phyloP scores from a whole-genome alignment of 2,797 vertebrate species.

The Microhierax caerulescens region DNA sequence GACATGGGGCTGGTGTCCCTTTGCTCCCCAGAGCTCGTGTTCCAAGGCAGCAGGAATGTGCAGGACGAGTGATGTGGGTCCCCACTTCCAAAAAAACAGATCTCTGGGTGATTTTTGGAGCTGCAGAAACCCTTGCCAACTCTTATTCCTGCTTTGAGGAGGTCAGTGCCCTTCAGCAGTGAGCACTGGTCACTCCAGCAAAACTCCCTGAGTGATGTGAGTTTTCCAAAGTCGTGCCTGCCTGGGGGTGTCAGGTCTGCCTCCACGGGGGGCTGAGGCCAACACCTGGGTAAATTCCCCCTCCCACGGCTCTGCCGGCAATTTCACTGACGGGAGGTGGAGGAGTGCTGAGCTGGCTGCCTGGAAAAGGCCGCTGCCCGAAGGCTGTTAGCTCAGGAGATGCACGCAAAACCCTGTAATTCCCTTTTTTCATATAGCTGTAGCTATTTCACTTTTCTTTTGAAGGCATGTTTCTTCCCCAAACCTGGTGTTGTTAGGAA shows the following conservation, averaged over 20 bases:
- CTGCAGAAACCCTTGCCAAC: not conserved
- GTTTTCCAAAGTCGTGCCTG: not conserved
- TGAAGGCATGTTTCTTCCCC: not conserved
- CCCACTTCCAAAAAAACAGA: not conserved
- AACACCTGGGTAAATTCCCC: constrained; percentile 7
- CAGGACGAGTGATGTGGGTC: not conserved
- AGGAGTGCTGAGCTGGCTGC: not conserved
- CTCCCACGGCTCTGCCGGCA: not conserved
- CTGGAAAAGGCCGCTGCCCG: not conserved
- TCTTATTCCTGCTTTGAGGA: not conserved
- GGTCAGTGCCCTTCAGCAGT: not conserved
- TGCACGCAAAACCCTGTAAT: not conserved
- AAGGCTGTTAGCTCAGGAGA: not conserved
- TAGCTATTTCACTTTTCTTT: not conserved
- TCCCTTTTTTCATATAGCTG: not conserved
- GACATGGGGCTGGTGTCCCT: fast-evolving
- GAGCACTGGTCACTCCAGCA: not conserved
- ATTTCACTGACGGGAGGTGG: not conserved
- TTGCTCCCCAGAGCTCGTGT: not conserved
- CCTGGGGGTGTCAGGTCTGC: not conserved
- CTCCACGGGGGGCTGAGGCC: not conserved
- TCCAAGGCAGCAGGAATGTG: not conserved
- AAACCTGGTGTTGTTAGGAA: fast-evolving
- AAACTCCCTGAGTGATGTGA: not conserved
- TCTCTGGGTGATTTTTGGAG: not conserved